These are phyloP conservation scores for Melanotus villosus DNA, from an alignment of 2,888 invertebrate species.

Conservation along the genomic window DNA sequence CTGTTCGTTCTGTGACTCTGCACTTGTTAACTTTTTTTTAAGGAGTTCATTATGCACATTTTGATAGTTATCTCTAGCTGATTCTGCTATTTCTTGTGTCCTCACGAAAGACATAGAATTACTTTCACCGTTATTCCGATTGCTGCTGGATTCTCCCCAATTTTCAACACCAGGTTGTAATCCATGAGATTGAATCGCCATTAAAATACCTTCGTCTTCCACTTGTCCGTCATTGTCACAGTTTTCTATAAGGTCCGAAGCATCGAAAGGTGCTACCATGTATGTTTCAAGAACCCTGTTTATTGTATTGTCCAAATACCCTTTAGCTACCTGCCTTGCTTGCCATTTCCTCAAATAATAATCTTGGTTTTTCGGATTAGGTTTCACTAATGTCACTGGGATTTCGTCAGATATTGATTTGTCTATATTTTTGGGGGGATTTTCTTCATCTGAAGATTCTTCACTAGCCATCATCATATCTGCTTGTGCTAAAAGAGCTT, in stretches of 20 bases:
- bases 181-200: slow-evolving; percentile 83
- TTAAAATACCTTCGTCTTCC: slow-evolving; percentile 80
- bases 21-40: slow-evolving; percentile 49
- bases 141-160: slow-evolving; percentile 57
- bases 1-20: slow-evolving; percentile 16
- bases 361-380: slow-evolving; percentile 60
- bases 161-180: slow-evolving; percentile 67
- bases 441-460: slow-evolving; percentile 50
- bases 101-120: slow-evolving; percentile 7
- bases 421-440: slow-evolving; percentile 46
- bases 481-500: slow-evolving; percentile 56
- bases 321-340: slow-evolving; percentile 76
- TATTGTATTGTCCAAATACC: slow-evolving; percentile 79
- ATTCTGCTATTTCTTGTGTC: slow-evolving; percentile 51
- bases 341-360: slow-evolving; percentile 74
- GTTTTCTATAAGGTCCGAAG: slow-evolving; percentile 72
- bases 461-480: slow-evolving; percentile 48
- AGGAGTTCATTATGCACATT: slow-evolving; percentile 58
- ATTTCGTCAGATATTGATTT: slow-evolving; percentile 55
- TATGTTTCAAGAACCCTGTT: slow-evolving; percentile 78
- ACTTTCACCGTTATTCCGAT: not conserved
- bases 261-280: slow-evolving; percentile 70
- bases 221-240: slow-evolving; percentile 73
- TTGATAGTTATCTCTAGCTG: slow-evolving; percentile 57
- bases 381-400: slow-evolving; percentile 62